A percentile compares a stretch with the other conserved stretches of the same genome.
Conservation (phyloP, 2,888 invertebrate species). For the Azorinus chamasolen region DNA sequence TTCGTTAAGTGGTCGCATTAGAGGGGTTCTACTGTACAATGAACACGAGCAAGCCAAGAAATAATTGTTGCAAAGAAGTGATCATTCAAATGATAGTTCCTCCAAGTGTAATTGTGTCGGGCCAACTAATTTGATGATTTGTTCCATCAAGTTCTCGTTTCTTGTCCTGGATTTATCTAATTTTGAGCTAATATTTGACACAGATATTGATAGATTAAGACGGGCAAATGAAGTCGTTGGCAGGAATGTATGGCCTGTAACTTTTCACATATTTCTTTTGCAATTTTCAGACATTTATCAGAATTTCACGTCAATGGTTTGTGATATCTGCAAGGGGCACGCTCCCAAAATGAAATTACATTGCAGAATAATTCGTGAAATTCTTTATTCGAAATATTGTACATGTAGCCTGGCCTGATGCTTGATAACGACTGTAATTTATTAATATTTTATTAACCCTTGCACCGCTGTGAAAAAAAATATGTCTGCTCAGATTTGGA, state of each 20-base stretch:
- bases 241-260: constrained; percentile 59
- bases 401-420: no score
- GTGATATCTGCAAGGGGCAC: constrained; percentile 35
- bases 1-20: no score
- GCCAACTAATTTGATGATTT: constrained; percentile 56
- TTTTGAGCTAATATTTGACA: constrained; percentile 63
- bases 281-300: constrained; percentile 40
- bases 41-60: no score
- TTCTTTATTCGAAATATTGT: no score
- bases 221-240: constrained; percentile 55
- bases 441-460: no score
- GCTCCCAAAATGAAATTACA: constrained; percentile 27
- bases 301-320: constrained; percentile 34
- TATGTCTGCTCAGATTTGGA: no score
- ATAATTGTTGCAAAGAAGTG: no score
- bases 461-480: no score
- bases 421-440: no score
- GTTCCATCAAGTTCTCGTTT: constrained; percentile 63
- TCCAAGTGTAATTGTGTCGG: constrained; percentile 58
- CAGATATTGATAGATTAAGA: constrained; percentile 56
- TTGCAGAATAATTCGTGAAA: no score
- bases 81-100: constrained; percentile 39
- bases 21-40: no score
- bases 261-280: constrained; percentile 55
- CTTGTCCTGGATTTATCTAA: constrained; percentile 58